These are phyloP conservation scores for Dipodomys stephensi DNA, from an alignment of 2,113 vertebrate species.

Conservation along the genomic window DNA sequence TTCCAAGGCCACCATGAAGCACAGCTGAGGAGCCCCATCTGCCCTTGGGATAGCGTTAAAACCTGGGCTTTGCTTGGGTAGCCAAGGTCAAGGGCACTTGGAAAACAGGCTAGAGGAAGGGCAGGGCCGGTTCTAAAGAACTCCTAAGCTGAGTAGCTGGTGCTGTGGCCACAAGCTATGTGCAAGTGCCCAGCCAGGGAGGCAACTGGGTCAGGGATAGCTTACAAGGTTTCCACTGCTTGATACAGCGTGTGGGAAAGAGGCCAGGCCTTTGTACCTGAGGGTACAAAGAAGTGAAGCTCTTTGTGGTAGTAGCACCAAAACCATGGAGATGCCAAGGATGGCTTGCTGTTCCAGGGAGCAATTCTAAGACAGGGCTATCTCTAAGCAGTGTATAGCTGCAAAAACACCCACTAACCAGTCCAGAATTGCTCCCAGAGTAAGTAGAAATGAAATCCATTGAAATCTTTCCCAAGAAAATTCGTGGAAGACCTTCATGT, in stretches of 20 bases:
- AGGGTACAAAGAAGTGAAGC: background rate
- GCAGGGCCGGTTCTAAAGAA: background rate
- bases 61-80: conserved; percentile 37
- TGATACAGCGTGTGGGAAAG: conserved; percentile 37
- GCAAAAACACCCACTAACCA: conserved; percentile 6
- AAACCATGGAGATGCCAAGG: background rate
- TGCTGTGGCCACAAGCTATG: conserved; percentile 34
- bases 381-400: conserved; percentile 16
- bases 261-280: background rate
- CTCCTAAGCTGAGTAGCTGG: background rate
- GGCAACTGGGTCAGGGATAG: conserved; percentile 7
- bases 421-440: background rate
- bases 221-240: conserved; percentile 43
- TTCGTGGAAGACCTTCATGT: conserved; percentile 26
- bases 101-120: conserved; percentile 51
- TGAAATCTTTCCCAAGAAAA: conserved; percentile 37
- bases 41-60: conserved; percentile 63
- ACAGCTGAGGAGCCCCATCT: conserved; percentile 69
- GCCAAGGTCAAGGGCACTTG: conserved; percentile 43
- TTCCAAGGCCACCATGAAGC: conserved; percentile 79
- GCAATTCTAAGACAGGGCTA: background rate
- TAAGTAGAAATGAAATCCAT: conserved; percentile 28
- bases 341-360: background rate
- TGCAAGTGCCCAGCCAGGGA: conserved; percentile 31
- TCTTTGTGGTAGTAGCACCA: background rate